Base-by-base conservation (phyloP, 1,140 invertebrate genomes). In the Diorhabda elongata region DNA sequence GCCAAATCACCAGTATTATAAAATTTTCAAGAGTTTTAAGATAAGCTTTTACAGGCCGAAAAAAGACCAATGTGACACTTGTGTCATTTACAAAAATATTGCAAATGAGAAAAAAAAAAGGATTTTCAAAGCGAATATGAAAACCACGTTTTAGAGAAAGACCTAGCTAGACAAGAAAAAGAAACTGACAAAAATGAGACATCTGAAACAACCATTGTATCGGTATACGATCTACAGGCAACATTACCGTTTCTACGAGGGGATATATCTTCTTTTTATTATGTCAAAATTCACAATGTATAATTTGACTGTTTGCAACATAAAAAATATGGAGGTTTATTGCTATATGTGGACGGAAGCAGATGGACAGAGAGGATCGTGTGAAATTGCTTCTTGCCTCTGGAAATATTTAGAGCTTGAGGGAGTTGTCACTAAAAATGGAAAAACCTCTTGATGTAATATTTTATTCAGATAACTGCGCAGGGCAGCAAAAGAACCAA, bases 301-400 rank as follows among this genome's bases (percentile, higher is more conserved):
- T 42, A 77, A 80, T 65, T 81, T 80, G 63, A 80, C 78, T 42
- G 73, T 80, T 7, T 56, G 71, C 73, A 75, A 82, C 61, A 57
- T 80, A 5, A 69, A 56, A 41, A 77, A 67, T n/a, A 69, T 74
- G 47, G 4, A 62, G 5, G 58, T 11, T 45, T 57, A 8, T 8
- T 80, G 82, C 66, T 82, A 77, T 71, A 74, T 82, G 41, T 85
- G 83, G 81, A 74, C 81, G 73, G 83, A 85, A 73, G 73, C 73
- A 4, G 71, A 80, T 59, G 83, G 73, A 11, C 78, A 80, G 44
- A 76, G 81, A 63, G 81, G 78, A 4, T 76, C 80, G 8, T 81
- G 79, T 65, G 80, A 82, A 75, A 84, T 84, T 70, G 79, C 78
- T n/a, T 74, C 76, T 8, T 71, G 70, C 43, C 80, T 74, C 62